Evolutionary conservation across 2,888 invertebrate genomes (phyloP), one percentile per base, ranked within the genome.

Genomic region (Meteorus colon): DNA sequence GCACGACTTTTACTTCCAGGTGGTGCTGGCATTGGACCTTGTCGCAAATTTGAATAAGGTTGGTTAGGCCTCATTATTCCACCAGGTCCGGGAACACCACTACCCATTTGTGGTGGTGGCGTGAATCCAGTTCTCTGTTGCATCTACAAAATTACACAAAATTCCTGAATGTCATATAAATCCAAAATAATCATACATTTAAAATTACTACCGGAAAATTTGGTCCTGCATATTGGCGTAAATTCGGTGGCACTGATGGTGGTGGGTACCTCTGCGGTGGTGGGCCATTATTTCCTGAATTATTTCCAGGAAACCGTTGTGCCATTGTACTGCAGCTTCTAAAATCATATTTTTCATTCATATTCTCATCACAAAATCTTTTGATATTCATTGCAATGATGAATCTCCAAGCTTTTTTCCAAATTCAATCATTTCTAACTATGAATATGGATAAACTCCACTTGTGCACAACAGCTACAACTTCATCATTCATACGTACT

Each of bases 71-170:
- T 92, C 90, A 92, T 94, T 90, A 93, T 92, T 80, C 91, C 90
- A 72, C 91, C 90, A 3, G 90, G 91, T 63, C 90, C 90, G 78
- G 88, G 91, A 70, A 88, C 91, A 41, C 90, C 88, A 29, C 90
- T 89, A 31, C 89, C 90, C 91, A 93, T 92, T 76, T 92, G 91
- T 68, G 93, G 92, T 37, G 93, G 92, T 34, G 93, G 92, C 67
- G 92, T 94, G 89, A 94, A 95, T 8, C 95, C 94, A 77, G 93
- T 92, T 79, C 95, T 92, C 87, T 93, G 92, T 86, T 92, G 90
- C 85, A 91, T 87, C 90, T 90, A 72, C 63, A 79, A 69, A 14
- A 77, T 75, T 34, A 48, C 70, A 75, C 29, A 69, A 55, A 66
- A 27, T 27, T 5, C 16, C n/a, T 48, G 14, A 19, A n/a, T 48